Evolutionary conservation across 35 echinoderm and acorn worm genomes (phyloP), one percentile per base, ranked within the genome.

Genomic region (Apostichopus californicus): DNA sequence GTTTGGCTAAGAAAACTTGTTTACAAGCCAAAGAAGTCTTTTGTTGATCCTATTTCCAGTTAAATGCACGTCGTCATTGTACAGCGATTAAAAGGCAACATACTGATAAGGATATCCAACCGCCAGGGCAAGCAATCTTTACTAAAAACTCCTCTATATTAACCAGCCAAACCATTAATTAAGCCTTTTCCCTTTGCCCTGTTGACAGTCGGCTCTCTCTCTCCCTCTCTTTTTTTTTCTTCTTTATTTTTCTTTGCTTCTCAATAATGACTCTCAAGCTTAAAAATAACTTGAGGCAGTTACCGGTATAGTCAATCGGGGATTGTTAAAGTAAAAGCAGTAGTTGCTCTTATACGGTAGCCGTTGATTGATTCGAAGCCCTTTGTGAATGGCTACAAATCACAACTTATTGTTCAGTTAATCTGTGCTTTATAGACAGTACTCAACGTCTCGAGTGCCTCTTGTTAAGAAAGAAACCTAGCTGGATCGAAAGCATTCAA

Each of bases 41-140:
- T 83, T 56, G 46, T 56, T 54, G 15, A 83, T 55, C 11, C 55
- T 46, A 8, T 83, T 83, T 83, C 53, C 53, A 15, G 12, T 56
- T 83, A 83, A 83, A 83, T 55, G 25, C 80, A 55, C 6, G 46
- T n/a, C 34, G 80, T 6, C 18, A 56, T 55, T 83, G 18, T 83
- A 9, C 55, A 56, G 80, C 55, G 80, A 83, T 83, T 83, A 83
- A 17, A 83, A 5, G 34, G 26, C 52, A 55, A 68, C 64, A 83
- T 83, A 83, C 80, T 83, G 52, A 83, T 83, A 55, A 56, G 52
- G 80, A 55, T 83, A 34, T 83, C 80, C 52, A 83, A 83, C 34
- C 12, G 80, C 6, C 24, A 55, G 52, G 18, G 80, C 34, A 34
- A 55, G 17, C 13, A 8, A 9, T 56, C 80, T 83, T 68, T 9